Percentiles rank a stretch among this genome's conserved stretches.
These are phyloP conservation scores for Eunapius fragilis DNA, from an alignment of 37 sponge, comb jelly and placozoan genomes.

Conservation along the genomic window DNA sequence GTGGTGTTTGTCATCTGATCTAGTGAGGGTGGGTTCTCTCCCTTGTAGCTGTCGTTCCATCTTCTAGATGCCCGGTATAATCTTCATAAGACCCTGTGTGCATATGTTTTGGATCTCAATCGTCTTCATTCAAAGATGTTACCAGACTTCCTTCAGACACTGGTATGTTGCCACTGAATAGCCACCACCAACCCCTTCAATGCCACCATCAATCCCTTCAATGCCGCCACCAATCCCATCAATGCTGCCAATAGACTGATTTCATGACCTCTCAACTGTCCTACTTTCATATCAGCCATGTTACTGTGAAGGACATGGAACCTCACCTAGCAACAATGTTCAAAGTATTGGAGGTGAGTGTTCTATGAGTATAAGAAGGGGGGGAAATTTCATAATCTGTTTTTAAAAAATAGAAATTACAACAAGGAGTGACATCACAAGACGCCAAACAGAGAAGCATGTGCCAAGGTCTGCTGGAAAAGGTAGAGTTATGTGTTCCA, in stretches of 20 bases:
- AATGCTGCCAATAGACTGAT: constrained; percentile 44
- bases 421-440: neutral
- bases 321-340: constrained; percentile 45
- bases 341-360: constrained; percentile 46
- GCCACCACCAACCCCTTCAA: neutral
- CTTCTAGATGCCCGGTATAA: constrained; percentile 62
- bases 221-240: neutral
- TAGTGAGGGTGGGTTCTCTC: neutral
- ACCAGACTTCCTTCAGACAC: constrained; percentile 69
- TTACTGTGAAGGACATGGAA: constrained; percentile 70
- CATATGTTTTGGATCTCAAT: constrained; percentile 64
- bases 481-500: neutral
- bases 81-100: constrained; percentile 66
- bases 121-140: constrained; percentile 57
- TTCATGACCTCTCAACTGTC: constrained; percentile 77
- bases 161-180: constrained; percentile 39
- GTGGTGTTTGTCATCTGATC: neutral
- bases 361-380: neutral
- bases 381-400: neutral
- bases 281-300: constrained; percentile 73
- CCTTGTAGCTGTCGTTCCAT: constrained; percentile 46
- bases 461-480: constrained; percentile 25
- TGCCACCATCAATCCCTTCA: neutral
- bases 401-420: constrained; percentile 8
- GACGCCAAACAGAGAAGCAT: constrained; percentile 12